Evolutionary conservation across 2,113 vertebrate species (phyloP).

Genomic region (Mesoclemmys tuberculata): DNA sequence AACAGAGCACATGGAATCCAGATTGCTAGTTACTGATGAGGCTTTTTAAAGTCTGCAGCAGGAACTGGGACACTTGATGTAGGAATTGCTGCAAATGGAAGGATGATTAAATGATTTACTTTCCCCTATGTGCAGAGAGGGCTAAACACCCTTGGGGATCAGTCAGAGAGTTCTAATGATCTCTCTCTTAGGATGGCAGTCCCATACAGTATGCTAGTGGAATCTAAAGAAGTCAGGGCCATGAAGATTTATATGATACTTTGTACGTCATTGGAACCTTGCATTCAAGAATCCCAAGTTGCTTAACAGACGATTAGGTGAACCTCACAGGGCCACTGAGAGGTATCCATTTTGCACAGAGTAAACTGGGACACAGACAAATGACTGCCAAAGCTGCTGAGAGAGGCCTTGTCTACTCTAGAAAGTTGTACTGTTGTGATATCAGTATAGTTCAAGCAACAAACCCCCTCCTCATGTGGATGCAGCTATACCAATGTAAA

Average conservation of each 20-base stretch:
- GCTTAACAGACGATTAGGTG: background rate
- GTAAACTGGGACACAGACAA: background rate
- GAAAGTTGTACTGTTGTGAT: accelerated
- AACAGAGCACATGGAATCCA: background rate
- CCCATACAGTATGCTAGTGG: background rate
- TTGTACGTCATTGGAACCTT: accelerated
- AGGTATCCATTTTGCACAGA: background rate
- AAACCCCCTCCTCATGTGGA: background rate
- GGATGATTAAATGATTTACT: background rate
- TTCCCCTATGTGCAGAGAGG: background rate
- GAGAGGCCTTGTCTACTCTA: accelerated
- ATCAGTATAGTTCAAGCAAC: background rate
- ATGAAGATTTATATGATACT: accelerated
- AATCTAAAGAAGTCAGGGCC: background rate
- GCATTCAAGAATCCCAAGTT: background rate
- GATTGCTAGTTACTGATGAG: accelerated
- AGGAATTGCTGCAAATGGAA: background rate
- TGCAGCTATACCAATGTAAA: accelerated
- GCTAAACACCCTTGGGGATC: background rate
- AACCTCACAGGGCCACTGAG: background rate
- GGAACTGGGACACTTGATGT: background rate
- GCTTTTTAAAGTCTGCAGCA: background rate
- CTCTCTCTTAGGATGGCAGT: background rate
- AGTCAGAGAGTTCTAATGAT: background rate
- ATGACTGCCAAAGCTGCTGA: accelerated